Conservation (phyloP, 2,113 vertebrate species). For the Bufo gargarizans region DNA sequence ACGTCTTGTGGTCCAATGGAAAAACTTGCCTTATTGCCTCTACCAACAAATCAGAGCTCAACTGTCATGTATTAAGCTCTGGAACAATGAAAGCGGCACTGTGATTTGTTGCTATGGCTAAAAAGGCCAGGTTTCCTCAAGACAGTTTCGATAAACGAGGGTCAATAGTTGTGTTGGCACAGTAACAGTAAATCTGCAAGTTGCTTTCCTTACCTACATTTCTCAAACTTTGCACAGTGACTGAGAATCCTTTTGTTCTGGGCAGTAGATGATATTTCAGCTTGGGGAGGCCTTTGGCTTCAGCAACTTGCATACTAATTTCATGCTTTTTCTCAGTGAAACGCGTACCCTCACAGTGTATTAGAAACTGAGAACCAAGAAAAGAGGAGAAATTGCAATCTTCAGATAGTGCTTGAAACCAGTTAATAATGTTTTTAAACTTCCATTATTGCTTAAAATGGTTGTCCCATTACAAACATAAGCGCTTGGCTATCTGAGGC, state of each 20-base stretch:
- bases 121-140: neutral
- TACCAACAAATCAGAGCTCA: neutral
- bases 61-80: neutral
- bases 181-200: neutral
- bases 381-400: neutral
- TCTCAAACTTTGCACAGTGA: conserved; percentile 92
- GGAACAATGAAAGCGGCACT: no score
- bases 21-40: neutral
- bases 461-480: no score
- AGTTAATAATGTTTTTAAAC: no score
- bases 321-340: conserved; percentile 93
- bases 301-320: conserved; percentile 95
- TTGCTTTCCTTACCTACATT: conserved; percentile 82
- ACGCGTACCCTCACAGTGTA: conserved; percentile 94
- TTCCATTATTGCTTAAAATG: no score
- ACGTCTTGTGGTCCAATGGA: neutral
- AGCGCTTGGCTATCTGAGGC: no score
- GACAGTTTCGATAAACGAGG: neutral
- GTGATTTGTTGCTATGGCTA: neutral
- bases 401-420: neutral
- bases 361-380: conserved; percentile 82
- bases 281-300: conserved; percentile 90
- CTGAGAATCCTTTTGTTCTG: conserved; percentile 91
- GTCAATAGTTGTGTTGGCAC: neutral
- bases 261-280: conserved; percentile 95